phyloP scores from a whole-genome alignment of 2,113 vertebrate species.

The Malurus alboscapulatus region DNA sequence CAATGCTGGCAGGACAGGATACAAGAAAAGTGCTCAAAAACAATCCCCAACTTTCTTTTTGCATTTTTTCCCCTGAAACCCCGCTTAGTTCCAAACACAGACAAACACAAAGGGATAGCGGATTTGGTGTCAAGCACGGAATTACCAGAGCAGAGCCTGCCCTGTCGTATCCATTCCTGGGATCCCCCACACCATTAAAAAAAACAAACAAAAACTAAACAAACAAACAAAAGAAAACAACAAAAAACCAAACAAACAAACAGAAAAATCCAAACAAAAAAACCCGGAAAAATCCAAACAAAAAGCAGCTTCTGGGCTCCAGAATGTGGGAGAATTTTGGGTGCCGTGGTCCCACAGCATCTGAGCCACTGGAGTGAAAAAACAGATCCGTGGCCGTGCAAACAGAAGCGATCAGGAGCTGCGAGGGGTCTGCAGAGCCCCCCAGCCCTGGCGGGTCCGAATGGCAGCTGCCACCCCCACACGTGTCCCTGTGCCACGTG shows the following conservation, averaged over 20 bases:
- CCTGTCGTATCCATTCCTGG: fast-evolving
- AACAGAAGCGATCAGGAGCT: not conserved
- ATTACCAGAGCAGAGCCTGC: fast-evolving
- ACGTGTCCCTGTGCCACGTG: not conserved
- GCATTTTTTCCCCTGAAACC: not conserved
- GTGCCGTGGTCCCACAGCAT: fast-evolving
- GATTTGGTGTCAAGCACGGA: not conserved
- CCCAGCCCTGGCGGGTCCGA: not conserved
- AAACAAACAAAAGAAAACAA: no score
- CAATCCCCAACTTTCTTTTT: not conserved
- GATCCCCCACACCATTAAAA: fast-evolving
- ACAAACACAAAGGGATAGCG: fast-evolving
- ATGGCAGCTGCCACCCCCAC: not conserved
- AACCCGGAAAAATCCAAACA: no score
- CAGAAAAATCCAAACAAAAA: no score
- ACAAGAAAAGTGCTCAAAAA: not conserved
- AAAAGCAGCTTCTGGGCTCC: not conserved
- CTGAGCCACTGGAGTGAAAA: not conserved
- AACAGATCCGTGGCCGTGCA: not conserved
- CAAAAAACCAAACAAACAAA: no score
- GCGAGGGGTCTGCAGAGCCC: not conserved
- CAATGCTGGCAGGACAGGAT: not conserved
- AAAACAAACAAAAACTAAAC: no score
- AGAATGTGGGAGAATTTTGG: not conserved
- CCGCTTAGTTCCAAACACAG: not conserved